phyloP scores from a whole-genome alignment of 1,140 invertebrate species.

The Orchesella cincta region DNA sequence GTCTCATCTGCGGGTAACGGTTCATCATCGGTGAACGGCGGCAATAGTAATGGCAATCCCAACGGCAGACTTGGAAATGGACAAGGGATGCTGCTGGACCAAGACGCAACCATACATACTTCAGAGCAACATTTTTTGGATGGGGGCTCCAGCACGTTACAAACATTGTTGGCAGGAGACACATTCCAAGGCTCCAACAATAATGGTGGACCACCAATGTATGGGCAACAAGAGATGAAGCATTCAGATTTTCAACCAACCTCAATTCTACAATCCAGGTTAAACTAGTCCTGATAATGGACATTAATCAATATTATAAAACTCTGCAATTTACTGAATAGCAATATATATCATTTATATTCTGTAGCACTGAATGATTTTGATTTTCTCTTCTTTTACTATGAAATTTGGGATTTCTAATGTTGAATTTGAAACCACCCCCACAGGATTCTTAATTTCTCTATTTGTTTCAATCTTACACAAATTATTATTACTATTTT shows the following conservation, averaged over 20 bases:
- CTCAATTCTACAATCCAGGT: slow-evolving; percentile 41
- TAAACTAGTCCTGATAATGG: slow-evolving; percentile 11
- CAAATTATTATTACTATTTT: no score
- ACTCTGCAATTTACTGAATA: not conserved
- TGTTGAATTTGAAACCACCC: not conserved
- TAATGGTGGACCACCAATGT: not conserved
- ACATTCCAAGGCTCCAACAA: slow-evolving; percentile 52
- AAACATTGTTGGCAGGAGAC: slow-evolving; percentile 67
- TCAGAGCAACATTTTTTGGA: slow-evolving; percentile 52
- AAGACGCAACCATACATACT: slow-evolving; percentile 46
- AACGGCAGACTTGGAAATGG: slow-evolving; percentile 31
- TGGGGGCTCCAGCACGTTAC: slow-evolving; percentile 62
- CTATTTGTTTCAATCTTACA: not conserved
- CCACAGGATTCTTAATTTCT: no score
- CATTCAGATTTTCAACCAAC: slow-evolving; percentile 30
- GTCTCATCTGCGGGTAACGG: not conserved
- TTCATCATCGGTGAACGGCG: slow-evolving; percentile 50
- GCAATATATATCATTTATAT: not conserved
- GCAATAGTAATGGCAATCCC: not conserved
- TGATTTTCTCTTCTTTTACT: slow-evolving; percentile 13
- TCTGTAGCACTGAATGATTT: slow-evolving; percentile 3
- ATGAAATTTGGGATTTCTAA: not conserved
- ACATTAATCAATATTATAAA: not conserved
- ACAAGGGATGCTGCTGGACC: slow-evolving; percentile 33
- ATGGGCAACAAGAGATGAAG: slow-evolving; percentile 27